Evolutionary conservation across 2,797 vertebrate genomes (phyloP).

Genomic region (Hoplostethus mediterraneus): DNA sequence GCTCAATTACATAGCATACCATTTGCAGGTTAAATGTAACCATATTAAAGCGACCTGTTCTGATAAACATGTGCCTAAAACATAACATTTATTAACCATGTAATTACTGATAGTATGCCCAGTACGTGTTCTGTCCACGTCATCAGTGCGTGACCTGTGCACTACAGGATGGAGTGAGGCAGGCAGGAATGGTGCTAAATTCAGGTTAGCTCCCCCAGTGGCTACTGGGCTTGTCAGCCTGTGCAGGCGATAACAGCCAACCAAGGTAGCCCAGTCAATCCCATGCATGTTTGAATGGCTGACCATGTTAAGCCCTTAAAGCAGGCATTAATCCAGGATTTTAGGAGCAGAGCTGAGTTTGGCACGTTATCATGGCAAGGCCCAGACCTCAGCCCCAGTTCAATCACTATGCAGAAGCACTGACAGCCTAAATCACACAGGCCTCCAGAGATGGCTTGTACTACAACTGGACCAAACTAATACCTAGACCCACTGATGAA

Average conservation of each 20-base stretch:
- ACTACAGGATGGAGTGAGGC: conserved; percentile 17
- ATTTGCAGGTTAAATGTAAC: too few relatives aligned
- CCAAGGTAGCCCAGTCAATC: conserved; percentile 73
- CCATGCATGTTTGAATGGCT: conserved; percentile 80
- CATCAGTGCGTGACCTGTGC: conserved; percentile 22
- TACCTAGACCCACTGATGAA: background rate
- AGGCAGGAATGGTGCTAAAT: conserved; percentile 34
- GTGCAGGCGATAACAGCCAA: conserved; percentile 70
- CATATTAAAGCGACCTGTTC: too few relatives aligned
- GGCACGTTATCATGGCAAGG: conserved; percentile 76
- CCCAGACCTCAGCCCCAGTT: conserved; percentile 68
- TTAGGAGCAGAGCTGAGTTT: conserved; percentile 77
- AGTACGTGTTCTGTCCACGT: background rate
- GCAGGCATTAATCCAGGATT: conserved; percentile 86
- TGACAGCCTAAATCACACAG: conserved; percentile 44
- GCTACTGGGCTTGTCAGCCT: conserved; percentile 66
- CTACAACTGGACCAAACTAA: conserved; percentile 27
- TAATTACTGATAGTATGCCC: background rate
- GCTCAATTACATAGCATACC: too few relatives aligned
- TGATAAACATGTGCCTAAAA: too few relatives aligned
- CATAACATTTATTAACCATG: too few relatives aligned
- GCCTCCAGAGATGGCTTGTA: conserved; percentile 30
- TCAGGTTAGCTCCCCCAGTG: conserved; percentile 30
- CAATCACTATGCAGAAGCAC: conserved; percentile 60
- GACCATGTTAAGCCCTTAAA: conserved; percentile 83